Evolutionary conservation across 2,888 invertebrate species (phyloP), one percentile per base, ranked within the genome.

Genomic region (Hypselothyrea guttata): DNA sequence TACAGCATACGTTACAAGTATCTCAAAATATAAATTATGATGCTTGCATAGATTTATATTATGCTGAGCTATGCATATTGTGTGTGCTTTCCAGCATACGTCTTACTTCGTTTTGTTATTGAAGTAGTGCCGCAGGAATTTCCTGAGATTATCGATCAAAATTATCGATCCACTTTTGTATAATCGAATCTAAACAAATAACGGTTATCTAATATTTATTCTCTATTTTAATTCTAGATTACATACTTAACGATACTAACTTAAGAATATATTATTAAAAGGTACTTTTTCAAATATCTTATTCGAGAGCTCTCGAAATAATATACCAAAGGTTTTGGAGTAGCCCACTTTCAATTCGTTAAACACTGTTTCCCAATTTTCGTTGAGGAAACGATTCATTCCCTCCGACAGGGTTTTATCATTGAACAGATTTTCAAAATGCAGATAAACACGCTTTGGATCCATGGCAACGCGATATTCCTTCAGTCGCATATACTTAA

Each of bases 371-470:
- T 93, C 92, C 42, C 93, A 92, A 81, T 94, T 94, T 30, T 93
- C 92, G 81, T 94, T 94, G n/a, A 94, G 88, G 87, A 94, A 93
- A 13, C 88, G 84, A 78, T 94, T 94, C 93, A 94, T 93, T 62
- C 92, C 92, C 15, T 93, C 92, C 18, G 93, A 93, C 0, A 94
- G 89, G 0, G 90, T 71, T 69, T 91, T 91, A 85, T 94, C 93
- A 0, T 93, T 93, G 87, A 93, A 95, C 0, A 95, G 91, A 84
- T 95, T 94, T 28, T 93, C 92, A 82, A 95, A 95, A 54, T 93
- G 84, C 70, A 93, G 90, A 1, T 90, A 84, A 0, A 94, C 93
- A 22, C 90, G 90, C 71, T 92, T 91, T 0, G 95, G 94, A 1
- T 91, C 87, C 77, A 95, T 92, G 48, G 92, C 92, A 1, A 94